phyloP scores from a whole-genome alignment of 2,113 vertebrate species.

The Vidua macroura region DNA sequence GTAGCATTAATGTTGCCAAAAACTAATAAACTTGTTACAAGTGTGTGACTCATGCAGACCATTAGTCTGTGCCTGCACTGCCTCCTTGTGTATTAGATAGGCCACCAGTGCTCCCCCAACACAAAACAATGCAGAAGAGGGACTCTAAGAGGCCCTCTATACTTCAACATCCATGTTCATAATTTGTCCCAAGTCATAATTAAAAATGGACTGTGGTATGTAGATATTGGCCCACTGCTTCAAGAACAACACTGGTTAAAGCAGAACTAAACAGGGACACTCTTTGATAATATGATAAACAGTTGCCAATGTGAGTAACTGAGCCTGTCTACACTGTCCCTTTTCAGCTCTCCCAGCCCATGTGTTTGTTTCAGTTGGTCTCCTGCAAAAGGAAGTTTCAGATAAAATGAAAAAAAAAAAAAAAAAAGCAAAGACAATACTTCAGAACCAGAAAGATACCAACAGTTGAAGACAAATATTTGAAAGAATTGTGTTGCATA shows the following conservation, averaged over 20 bases:
- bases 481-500: background rate
- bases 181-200: background rate
- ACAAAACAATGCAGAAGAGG: background rate
- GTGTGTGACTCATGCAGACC: background rate
- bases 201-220: background rate
- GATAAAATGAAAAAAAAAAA: background rate
- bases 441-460: background rate
- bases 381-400: background rate
- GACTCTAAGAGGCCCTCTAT: background rate
- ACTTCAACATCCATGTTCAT: background rate
- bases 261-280: background rate
- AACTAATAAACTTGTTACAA: constrained; percentile 1
- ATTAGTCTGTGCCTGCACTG: constrained; percentile 56
- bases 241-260: background rate
- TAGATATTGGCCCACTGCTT: background rate
- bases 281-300: background rate
- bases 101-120: constrained; percentile 4
- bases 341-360: background rate
- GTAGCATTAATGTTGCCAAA: background rate
- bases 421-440: background rate
- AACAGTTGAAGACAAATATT: background rate
- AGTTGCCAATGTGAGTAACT: background rate
- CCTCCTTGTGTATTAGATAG: constrained; percentile 48
- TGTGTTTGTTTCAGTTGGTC: background rate
- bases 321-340: background rate